phyloP scores from a whole-genome alignment of 1,140 invertebrate species.

The Aphaenogaster floridana region DNA sequence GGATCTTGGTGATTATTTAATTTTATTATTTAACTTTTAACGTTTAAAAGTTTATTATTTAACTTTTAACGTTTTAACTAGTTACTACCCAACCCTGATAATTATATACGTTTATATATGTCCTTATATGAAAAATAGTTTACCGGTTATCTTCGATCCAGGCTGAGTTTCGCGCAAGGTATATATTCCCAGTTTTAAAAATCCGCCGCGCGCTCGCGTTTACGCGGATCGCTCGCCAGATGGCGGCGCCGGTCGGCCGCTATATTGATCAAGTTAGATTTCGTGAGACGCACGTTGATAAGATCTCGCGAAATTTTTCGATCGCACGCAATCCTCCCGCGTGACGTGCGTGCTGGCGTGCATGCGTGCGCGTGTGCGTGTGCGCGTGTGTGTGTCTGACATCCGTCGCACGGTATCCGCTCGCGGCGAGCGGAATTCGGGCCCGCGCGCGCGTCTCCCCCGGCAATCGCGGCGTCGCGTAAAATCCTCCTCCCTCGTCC shows the following conservation, averaged over 20 bases:
- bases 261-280: constrained; percentile 80
- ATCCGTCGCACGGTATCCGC: neutral
- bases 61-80: too few species aligned
- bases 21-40: too few species aligned
- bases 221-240: constrained; percentile 63
- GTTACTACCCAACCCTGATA: too few species aligned
- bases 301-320: constrained; percentile 73
- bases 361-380: neutral
- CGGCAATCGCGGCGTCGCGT: constrained; percentile 24
- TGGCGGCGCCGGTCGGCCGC: constrained; percentile 61
- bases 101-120: too few species aligned
- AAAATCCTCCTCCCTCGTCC: constrained; percentile 65
- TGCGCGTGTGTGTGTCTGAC: neutral
- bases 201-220: neutral
- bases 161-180: too few species aligned
- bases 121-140: too few species aligned
- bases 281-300: constrained; percentile 75
- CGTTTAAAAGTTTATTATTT: too few species aligned
- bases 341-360: constrained; percentile 45
- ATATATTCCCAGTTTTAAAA: neutral
- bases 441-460: constrained; percentile 22
- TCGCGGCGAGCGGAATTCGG: neutral
- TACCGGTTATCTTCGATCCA: too few species aligned
- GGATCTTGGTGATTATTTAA: too few species aligned
- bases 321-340: constrained; percentile 56